phyloP scores from a whole-genome alignment of 2,113 vertebrate genomes.

The Psophia crepitans region DNA sequence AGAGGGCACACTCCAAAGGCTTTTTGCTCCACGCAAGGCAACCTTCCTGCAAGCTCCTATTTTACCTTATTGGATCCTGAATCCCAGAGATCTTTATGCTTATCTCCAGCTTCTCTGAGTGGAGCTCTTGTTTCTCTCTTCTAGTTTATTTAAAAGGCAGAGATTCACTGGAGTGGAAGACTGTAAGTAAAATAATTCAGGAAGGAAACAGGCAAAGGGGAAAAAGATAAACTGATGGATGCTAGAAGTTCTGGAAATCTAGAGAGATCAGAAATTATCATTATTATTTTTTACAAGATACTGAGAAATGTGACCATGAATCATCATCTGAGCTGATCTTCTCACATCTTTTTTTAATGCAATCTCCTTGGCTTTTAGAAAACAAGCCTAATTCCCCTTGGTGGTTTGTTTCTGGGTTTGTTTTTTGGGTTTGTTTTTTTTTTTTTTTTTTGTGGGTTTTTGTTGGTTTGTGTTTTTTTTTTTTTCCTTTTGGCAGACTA shows the following conservation, averaged over 20 bases:
- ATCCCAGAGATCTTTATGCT: conserved; percentile 1
- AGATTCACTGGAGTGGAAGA: neutral
- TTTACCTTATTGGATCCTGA: conserved; percentile 23
- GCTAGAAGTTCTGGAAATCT: conserved; percentile 32
- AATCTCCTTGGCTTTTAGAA: conserved; percentile 7
- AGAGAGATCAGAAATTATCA: conserved; percentile 30
- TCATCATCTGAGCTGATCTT: conserved; percentile 57
- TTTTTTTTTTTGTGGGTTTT: too few relatives aligned
- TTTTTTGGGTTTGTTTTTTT: neutral
- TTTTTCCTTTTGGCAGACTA: neutral
- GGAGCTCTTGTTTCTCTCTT: conserved; percentile 1
- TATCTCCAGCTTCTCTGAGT: conserved; percentile 15
- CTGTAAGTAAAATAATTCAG: neutral
- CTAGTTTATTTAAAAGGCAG: neutral
- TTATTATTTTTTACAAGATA: conserved; percentile 21
- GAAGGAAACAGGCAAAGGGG: neutral
- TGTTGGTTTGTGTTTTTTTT: neutral
- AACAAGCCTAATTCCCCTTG: conserved; percentile 10
- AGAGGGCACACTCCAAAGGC: conserved; percentile 77
- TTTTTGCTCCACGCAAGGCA: conserved; percentile 46
- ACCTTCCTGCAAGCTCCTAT: neutral
- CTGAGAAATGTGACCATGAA: conserved; percentile 68
- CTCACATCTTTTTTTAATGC: conserved; percentile 25
- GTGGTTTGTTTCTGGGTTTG: neutral
- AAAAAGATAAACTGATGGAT: neutral